phyloP scores from a whole-genome alignment of 92 coral and sea anemone genomes.

The Phenganax marumi region DNA sequence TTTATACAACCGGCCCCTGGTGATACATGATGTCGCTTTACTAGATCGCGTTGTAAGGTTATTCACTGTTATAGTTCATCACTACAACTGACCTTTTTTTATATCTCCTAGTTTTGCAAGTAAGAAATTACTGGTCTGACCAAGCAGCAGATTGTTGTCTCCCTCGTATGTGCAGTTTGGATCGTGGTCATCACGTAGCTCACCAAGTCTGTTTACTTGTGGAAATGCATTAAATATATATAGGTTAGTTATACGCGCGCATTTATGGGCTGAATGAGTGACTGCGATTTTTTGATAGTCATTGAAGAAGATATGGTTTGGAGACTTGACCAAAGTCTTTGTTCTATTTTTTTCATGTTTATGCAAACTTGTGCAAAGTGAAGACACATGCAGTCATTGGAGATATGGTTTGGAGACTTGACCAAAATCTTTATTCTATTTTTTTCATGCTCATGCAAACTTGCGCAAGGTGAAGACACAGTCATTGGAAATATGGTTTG shows the following conservation, averaged over 20 bases:
- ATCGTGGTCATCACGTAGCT: conserved; percentile 85
- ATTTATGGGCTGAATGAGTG: too few species aligned
- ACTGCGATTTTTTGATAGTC: too few species aligned
- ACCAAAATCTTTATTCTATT: too few species aligned
- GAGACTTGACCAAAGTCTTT: too few species aligned
- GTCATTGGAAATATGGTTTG: too few species aligned
- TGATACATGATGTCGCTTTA: neutral
- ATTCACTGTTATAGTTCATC: neutral
- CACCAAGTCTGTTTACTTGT: conserved; percentile 88
- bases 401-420: too few species aligned
- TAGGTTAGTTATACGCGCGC: too few species aligned
- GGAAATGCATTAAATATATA: neutral
- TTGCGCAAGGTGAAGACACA: too few species aligned
- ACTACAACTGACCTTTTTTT: conserved; percentile 61
- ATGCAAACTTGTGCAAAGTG: neutral
- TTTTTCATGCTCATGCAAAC: neutral
- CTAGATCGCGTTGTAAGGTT: neutral
- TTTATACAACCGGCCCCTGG: neutral
- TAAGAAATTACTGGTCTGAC: conserved; percentile 89
- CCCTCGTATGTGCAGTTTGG: conserved; percentile 98
- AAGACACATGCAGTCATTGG: too few species aligned
- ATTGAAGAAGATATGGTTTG: too few species aligned
- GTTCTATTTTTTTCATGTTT: neutral
- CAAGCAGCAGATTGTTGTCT: conserved; percentile 84
- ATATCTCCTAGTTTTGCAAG: conserved; percentile 71